phyloP scores from a whole-genome alignment of 2,113 vertebrate species.

The Leptobrachium ailaonicum region DNA sequence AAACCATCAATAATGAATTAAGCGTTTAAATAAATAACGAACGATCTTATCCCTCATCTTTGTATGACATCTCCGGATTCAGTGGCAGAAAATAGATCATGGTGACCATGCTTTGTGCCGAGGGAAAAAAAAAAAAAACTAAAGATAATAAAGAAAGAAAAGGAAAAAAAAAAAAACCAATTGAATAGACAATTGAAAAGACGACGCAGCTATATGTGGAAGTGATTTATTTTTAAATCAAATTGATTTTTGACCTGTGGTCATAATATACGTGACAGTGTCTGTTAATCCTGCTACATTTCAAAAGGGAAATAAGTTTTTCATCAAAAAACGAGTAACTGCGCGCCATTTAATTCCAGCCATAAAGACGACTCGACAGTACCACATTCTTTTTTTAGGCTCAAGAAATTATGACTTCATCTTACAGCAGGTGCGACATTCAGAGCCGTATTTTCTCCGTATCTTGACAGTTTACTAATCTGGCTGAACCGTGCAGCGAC shows the following conservation, averaged over 20 bases:
- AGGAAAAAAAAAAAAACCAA: not conserved
- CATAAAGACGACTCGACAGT: not conserved
- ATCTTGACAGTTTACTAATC: too few species aligned
- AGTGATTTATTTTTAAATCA: not conserved
- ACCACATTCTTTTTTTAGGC: not conserved
- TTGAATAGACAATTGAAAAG: not conserved
- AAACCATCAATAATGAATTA: slow-evolving; percentile 40
- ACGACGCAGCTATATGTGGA: not conserved
- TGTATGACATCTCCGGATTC: slow-evolving; percentile 36
- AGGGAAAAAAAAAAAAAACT: not conserved
- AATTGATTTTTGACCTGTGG: not conserved
- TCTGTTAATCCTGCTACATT: not conserved
- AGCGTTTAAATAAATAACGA: slow-evolving; percentile 46
- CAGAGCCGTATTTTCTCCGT: too few species aligned
- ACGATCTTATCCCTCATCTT: slow-evolving; percentile 41
- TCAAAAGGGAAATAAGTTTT: not conserved
- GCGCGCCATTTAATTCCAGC: not conserved
- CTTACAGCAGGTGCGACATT: not conserved
- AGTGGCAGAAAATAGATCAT: slow-evolving; percentile 28
- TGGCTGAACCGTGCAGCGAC: too few species aligned
- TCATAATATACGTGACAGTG: not conserved
- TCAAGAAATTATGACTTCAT: not conserved
- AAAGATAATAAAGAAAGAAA: not conserved
- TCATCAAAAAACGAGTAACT: not conserved
- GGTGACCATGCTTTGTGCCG: slow-evolving; percentile 24